Percentiles rank a stretch among this genome's conserved stretches.
Conservation (phyloP, 2,113 vertebrate species). For the Menura novaehollandiae region DNA sequence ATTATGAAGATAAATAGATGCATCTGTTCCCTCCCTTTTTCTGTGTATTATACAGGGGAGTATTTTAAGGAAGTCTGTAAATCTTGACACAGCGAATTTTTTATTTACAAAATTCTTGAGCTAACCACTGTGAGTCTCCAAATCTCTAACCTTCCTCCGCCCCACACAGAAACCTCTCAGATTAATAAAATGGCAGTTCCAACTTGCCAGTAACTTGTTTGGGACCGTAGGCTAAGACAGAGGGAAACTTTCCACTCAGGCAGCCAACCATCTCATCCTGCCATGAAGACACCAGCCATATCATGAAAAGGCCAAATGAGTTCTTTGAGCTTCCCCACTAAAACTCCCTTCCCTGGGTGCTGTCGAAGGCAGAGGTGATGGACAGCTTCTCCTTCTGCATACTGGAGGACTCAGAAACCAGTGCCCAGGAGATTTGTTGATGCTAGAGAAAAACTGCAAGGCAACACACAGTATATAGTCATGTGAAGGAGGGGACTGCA, state of each 20-base stretch:
- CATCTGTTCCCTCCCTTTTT: not conserved
- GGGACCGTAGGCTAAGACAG: not conserved
- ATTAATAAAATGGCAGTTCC: not conserved
- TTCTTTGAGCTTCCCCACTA: not conserved
- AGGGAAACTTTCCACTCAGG: fast-evolving
- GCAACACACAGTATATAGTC: not conserved
- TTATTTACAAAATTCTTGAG: not conserved
- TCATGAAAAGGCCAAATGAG: not conserved
- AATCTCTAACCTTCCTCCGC: not conserved
- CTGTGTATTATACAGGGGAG: not conserved
- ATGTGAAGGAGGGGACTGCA: not conserved
- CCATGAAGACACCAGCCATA: not conserved
- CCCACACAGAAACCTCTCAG: not conserved
- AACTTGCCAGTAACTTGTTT: not conserved
- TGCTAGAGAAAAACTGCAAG: not conserved
- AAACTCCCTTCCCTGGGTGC: not conserved
- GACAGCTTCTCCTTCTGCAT: not conserved
- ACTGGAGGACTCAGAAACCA: not conserved
- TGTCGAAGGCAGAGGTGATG: not conserved
- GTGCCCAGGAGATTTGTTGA: not conserved
- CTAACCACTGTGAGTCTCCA: not conserved
- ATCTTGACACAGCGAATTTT: not conserved
- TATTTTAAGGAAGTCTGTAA: not conserved
- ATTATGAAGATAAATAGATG: not conserved
- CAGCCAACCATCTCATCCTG: not conserved